A percentile compares a stretch with the other conserved stretches of the same genome.
Conservation (phyloP, 2,888 invertebrate species). For the Drosophila mulleri region DNA sequence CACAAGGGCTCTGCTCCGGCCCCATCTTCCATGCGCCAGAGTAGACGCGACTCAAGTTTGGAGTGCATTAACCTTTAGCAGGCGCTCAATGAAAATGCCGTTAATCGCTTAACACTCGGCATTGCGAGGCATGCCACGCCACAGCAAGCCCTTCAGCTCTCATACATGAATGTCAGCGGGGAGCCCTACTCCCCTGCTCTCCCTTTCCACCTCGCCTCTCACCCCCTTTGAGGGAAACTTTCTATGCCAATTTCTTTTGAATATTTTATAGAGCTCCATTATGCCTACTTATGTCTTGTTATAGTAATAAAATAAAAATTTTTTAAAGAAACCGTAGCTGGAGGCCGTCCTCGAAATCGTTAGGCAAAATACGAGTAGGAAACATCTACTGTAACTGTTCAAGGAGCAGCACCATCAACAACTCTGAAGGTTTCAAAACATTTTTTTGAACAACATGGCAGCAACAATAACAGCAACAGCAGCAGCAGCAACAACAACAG, state of each 20-base stretch:
- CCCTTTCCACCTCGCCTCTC: not conserved
- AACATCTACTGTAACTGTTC: slow-evolving; percentile 36
- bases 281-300: slow-evolving; percentile 83
- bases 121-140: slow-evolving; percentile 15
- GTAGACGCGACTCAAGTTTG: slow-evolving; percentile 39
- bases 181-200: not conserved
- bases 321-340: slow-evolving; percentile 55
- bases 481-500: slow-evolving; percentile 14
- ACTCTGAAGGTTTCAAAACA: slow-evolving; percentile 52
- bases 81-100: slow-evolving; percentile 51
- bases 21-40: no score
- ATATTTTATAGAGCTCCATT: slow-evolving; percentile 82
- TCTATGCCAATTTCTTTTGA: slow-evolving; percentile 81
- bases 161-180: slow-evolving; percentile 27
- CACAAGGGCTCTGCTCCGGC: no score
- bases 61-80: slow-evolving; percentile 74
- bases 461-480: slow-evolving; percentile 32
- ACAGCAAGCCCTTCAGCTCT: slow-evolving; percentile 23
- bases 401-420: slow-evolving; percentile 29
- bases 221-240: slow-evolving; percentile 35
- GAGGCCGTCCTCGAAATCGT: slow-evolving; percentile 54
- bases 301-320: slow-evolving; percentile 83
- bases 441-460: slow-evolving; percentile 40
- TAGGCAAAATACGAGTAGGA: slow-evolving; percentile 62
- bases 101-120: slow-evolving; percentile 73